A percentile compares a stretch with the other conserved stretches of the same genome.
Conservation (phyloP, 2,888 invertebrate genomes). For the Lobophora halterata region DNA sequence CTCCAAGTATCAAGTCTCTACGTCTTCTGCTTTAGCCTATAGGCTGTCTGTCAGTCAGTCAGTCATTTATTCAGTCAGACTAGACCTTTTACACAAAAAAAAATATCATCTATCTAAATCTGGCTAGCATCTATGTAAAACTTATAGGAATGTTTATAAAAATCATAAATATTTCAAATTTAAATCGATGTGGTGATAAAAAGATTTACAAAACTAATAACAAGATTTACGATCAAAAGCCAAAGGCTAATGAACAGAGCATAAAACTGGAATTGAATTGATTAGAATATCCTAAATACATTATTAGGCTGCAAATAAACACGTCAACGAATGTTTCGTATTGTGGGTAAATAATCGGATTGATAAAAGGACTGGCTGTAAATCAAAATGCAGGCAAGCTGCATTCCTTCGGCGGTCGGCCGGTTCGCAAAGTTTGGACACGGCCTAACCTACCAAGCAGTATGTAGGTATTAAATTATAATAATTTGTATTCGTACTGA, state of each 20-base stretch:
- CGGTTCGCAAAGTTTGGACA: slow-evolving; percentile 34
- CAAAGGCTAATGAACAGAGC: slow-evolving; percentile 13
- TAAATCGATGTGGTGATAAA: slow-evolving; percentile 8
- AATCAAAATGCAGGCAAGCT: slow-evolving; percentile 50
- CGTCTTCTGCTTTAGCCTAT: too few species aligned
- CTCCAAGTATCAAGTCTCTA: too few species aligned
- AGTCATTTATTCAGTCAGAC: too few species aligned
- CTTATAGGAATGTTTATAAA: too few species aligned
- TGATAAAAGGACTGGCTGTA: slow-evolving; percentile 30
- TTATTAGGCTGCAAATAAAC: slow-evolving; percentile 15
- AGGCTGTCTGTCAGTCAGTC: too few species aligned
- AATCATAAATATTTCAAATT: too few species aligned
- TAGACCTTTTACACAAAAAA: too few species aligned
- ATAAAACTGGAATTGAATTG: slow-evolving; percentile 15
- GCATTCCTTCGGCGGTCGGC: slow-evolving; percentile 50
- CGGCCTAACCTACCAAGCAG: too few species aligned
- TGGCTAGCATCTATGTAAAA: too few species aligned
- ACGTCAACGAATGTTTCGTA: slow-evolving; percentile 14
- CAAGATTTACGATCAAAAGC: slow-evolving; percentile 10
- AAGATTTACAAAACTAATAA: slow-evolving; percentile 10
- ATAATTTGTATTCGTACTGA: slow-evolving; percentile 2
- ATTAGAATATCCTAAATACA: slow-evolving; percentile 10
- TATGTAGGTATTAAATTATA: background rate
- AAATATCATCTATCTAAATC: too few species aligned
- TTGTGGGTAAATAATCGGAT: slow-evolving; percentile 1